phyloP scores from a whole-genome alignment of 35 echinoderm and acorn worm species.

The Lytechinus pictus region DNA sequence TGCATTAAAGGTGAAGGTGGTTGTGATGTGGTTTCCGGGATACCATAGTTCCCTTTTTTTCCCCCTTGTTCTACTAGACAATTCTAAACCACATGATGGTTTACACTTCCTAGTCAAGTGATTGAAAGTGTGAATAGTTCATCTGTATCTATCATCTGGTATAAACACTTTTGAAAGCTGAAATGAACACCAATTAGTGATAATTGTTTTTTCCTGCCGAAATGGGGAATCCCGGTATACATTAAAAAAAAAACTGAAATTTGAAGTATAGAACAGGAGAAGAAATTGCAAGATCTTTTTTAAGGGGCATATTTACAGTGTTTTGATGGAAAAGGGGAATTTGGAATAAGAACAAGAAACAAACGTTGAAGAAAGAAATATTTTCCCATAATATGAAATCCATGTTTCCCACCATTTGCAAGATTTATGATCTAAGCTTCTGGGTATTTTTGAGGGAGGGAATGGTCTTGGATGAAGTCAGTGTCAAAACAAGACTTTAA shows the following conservation, averaged over 20 bases:
- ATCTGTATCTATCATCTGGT: neutral
- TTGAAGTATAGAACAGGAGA: too few relatives aligned
- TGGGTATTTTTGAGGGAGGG: neutral
- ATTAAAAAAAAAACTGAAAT: neutral
- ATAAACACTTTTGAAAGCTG: neutral
- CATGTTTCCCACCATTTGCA: neutral
- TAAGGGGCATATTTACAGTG: too few relatives aligned
- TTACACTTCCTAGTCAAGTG: neutral
- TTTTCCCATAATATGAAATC: neutral
- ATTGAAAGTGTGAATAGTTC: conserved; percentile 1
- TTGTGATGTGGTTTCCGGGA: neutral
- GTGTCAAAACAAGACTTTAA: neutral
- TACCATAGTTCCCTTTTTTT: neutral
- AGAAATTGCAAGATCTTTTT: too few relatives aligned
- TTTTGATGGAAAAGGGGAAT: too few relatives aligned
- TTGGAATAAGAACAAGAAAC: neutral
- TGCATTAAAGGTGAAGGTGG: neutral
- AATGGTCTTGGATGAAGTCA: neutral
- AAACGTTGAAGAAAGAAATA: neutral
- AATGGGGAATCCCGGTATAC: neutral
- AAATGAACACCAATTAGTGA: neutral
- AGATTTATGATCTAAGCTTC: neutral
- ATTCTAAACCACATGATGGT: conserved; percentile 2
- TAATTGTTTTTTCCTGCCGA: neutral
- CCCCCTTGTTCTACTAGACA: neutral